A percentile compares a stretch with the other conserved stretches of the same genome.
Conservation (phyloP, 1,140 invertebrate species). For the Zaprionus africanus region DNA sequence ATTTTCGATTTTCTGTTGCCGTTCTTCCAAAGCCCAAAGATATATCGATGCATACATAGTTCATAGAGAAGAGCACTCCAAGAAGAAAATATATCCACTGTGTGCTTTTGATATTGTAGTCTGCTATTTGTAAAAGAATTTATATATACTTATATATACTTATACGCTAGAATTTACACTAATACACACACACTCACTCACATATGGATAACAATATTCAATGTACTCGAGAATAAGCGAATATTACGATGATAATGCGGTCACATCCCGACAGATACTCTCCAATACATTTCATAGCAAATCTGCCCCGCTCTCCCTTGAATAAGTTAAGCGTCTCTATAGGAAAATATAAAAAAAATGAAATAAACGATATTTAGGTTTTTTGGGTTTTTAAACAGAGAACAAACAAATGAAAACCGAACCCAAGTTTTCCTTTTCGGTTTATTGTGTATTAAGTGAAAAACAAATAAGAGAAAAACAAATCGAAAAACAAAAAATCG, state of each 20-base stretch:
- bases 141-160: conserved; percentile 64
- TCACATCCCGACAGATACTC: neutral
- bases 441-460: conserved; percentile 64
- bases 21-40: conserved; percentile 60
- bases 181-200: conserved; percentile 53
- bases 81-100: conserved; percentile 52
- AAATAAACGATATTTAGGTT: conserved; percentile 17
- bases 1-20: conserved; percentile 63
- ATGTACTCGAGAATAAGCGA: neutral
- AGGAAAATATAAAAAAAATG: conserved; percentile 21
- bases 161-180: conserved; percentile 31
- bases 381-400: conserved; percentile 2
- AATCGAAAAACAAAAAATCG: conserved; percentile 35
- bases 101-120: conserved; percentile 81
- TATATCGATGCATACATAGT: conserved; percentile 43
- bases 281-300: conserved; percentile 6
- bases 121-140: conserved; percentile 81
- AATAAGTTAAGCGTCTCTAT: conserved; percentile 47
- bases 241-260: neutral
- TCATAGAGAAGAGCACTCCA: conserved; percentile 43
- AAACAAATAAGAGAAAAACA: conserved; percentile 9
- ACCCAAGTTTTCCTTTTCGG: conserved; percentile 55
- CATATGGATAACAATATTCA: conserved; percentile 34
- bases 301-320: conserved; percentile 10
- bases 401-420: neutral